These are phyloP conservation scores for Thysanoteuthis rhombus DNA, from an alignment of 2,888 invertebrate genomes.

Conservation along the genomic window DNA sequence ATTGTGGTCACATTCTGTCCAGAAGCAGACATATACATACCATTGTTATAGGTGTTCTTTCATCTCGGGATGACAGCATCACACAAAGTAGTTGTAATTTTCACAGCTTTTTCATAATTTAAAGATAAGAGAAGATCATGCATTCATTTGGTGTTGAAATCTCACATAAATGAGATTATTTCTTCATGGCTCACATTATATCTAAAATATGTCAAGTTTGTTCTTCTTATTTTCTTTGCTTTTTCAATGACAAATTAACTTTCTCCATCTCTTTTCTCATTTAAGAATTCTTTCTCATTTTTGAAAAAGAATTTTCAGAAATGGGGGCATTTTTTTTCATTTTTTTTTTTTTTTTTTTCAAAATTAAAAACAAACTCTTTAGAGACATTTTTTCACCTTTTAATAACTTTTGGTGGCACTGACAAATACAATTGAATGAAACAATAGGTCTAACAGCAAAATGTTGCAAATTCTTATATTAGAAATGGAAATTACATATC, in stretches of 20 bases:
- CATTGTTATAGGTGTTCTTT: neutral
- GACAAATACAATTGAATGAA: neutral
- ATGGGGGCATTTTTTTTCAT: neutral
- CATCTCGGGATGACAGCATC: neutral
- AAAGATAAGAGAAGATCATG: neutral
- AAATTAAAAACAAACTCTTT: neutral
- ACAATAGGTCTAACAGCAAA: neutral
- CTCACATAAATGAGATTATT: neutral
- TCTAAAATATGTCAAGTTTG: neutral
- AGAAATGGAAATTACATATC: no score
- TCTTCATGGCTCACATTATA: neutral
- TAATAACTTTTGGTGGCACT: neutral
- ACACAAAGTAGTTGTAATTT: neutral
- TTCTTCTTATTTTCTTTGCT: neutral
- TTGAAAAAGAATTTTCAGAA: no score
- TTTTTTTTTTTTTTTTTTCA: neutral
- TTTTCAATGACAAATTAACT: neutral
- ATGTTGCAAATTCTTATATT: neutral
- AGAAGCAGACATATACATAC: neutral
- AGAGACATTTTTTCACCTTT: neutral
- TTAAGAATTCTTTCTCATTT: neutral
- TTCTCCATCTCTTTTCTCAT: neutral
- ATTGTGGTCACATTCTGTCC: conserved; percentile 12
- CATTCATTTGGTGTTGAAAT: neutral
- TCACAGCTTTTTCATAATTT: neutral